Base-by-base conservation (phyloP, 64 coral and sea anemone species). In the Stichodactyla helianthus region DNA sequence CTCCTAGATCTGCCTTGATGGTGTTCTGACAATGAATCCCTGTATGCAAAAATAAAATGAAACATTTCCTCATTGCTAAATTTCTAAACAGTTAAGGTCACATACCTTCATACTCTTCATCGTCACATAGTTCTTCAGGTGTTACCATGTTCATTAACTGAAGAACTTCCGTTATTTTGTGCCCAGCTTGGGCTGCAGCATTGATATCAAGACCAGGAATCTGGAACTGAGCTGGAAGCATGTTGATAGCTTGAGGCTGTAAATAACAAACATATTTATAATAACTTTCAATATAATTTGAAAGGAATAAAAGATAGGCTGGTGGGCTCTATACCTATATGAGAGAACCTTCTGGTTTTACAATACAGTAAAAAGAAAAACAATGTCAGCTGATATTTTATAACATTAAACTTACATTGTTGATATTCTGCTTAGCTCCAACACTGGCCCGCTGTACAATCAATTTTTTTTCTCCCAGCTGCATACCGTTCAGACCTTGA, bases 381-480 rank as follows among this genome's bases (percentile, higher is more conserved):
- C 2, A 44, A 44, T 44, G 35, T 44, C 35, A 44, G 35, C 35
- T 44, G 35, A 44, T 44, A 44, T 44, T 44, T 44, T 44, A 44
- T 3, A 44, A 44, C 4, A 44, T 44, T 44, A 44, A 44, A 88
- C 97, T 91, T 88, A 99, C 97, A 92, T 99, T 99, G 57, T 99
- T 99, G 86, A 99, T 94, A 61, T 99, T 99, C 9, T 91, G 91
- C 86, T 99, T 99, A 12, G 97, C 97, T 65, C 97, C 97, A 79
- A 99, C 97, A 93, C 97, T 99, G 35, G 97, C 97, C 17, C 97
- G 84, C 88, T 99, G 97, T 22, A 99, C 97, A 79, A 99, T 94
- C 50, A 99, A 82, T 88, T 99, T 99, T 79, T 99, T 99, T 54
- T 99, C 97, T 19, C 97, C 97, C 87, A 99, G 91, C 67, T 99